Conservation (phyloP, 2,113 vertebrate genomes). For the Clarias batrachus region DNA sequence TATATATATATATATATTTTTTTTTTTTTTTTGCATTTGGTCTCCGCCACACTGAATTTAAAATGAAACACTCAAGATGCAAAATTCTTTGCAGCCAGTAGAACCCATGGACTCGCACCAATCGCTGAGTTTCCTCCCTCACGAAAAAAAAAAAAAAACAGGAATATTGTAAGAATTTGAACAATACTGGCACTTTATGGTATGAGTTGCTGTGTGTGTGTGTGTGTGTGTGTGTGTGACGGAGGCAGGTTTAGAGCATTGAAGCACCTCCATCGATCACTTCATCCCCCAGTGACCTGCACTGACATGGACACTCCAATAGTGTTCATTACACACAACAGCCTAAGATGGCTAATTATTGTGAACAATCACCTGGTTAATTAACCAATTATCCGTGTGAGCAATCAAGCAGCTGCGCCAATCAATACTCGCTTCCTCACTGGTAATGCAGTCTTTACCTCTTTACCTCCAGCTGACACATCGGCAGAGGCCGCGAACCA, state of each 20-base stretch:
- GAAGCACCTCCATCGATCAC: slow-evolving; percentile 62
- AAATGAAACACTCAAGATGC: too few species aligned
- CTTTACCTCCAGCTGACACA: slow-evolving; percentile 44
- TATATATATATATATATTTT: too few species aligned
- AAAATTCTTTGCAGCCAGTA: too few species aligned
- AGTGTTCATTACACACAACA: slow-evolving; percentile 74
- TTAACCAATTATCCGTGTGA: slow-evolving; percentile 77
- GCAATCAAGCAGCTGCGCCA: slow-evolving; percentile 66
- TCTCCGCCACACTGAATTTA: too few species aligned
- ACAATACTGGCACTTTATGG: neutral
- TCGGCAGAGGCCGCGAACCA: slow-evolving; percentile 28
- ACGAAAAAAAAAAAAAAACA: neutral
- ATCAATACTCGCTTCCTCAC: slow-evolving; percentile 61
- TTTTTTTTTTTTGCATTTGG: too few species aligned
- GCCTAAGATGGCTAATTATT: slow-evolving; percentile 79
- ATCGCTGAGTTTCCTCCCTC: too few species aligned
- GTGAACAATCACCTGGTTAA: slow-evolving; percentile 72
- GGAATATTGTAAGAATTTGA: neutral
- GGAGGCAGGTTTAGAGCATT: slow-evolving; percentile 29
- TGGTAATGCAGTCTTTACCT: slow-evolving; percentile 25
- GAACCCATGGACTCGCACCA: too few species aligned
- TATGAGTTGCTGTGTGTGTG: neutral
- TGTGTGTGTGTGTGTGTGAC: neutral
- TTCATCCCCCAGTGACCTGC: slow-evolving; percentile 53
- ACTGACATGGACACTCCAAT: slow-evolving; percentile 65